phyloP scores from a whole-genome alignment of 2,888 invertebrate genomes.

The Meandrusa payeni region DNA sequence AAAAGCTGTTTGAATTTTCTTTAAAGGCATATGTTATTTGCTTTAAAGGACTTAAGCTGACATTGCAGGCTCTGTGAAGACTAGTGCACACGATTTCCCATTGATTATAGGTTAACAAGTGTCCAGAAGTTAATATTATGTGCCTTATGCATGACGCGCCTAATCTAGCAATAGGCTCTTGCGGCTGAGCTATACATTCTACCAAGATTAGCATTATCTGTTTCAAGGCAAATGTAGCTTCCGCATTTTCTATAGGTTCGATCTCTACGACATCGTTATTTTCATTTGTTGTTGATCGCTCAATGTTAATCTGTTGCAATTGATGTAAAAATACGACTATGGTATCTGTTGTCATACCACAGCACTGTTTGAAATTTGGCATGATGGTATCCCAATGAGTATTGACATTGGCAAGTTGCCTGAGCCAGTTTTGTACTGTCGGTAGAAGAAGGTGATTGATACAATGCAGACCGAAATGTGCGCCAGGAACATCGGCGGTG shows the following conservation, averaged over 20 bases:
- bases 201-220: constrained; percentile 92
- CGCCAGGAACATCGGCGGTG: constrained; percentile 89
- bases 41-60: constrained; percentile 92
- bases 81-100: constrained; percentile 93
- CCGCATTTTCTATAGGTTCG: constrained; percentile 79
- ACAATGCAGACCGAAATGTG: constrained; percentile 94
- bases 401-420: constrained; percentile 86
- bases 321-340: constrained; percentile 92
- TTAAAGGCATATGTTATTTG: constrained; percentile 95
- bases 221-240: constrained; percentile 88
- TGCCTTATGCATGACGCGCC: constrained; percentile 96
- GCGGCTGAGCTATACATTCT: constrained; percentile 94
- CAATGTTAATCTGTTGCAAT: constrained; percentile 82
- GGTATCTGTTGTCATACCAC: constrained; percentile 94
- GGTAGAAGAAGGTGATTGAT: constrained; percentile 95
- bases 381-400: constrained; percentile 88
- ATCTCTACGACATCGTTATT: constrained; percentile 56
- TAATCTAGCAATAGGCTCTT: constrained; percentile 93
- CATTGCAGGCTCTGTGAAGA: constrained; percentile 90
- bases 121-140: constrained; percentile 90
- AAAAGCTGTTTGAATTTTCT: constrained; percentile 95
- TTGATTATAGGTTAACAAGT: constrained; percentile 89
- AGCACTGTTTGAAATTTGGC: constrained; percentile 96
- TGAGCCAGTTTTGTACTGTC: constrained; percentile 95
- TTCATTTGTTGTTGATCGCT: constrained; percentile 58